Conservation (phyloP, 2,797 vertebrate species). For the Myotis findleyi region DNA sequence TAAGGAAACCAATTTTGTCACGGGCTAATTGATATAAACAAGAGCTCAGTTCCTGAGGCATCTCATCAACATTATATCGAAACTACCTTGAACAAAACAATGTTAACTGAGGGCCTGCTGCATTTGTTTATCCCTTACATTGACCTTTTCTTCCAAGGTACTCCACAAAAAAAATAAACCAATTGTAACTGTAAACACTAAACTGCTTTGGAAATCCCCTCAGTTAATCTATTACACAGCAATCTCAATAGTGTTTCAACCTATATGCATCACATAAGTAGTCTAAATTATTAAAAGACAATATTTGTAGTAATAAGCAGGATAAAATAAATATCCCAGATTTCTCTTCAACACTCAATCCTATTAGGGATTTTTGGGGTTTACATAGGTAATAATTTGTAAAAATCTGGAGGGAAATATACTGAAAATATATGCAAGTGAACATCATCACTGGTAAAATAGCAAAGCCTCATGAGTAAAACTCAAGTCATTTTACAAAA, state of each 20-base stretch:
- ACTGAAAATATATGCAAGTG: background rate
- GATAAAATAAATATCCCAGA: conserved; percentile 23
- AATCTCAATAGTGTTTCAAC: conserved; percentile 49
- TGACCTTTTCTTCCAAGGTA: background rate
- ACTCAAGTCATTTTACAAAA: conserved; percentile 36
- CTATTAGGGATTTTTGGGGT: background rate
- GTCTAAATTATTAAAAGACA: conserved; percentile 56
- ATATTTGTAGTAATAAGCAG: conserved; percentile 18
- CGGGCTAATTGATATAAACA: background rate
- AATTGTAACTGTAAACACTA: conserved; percentile 23
- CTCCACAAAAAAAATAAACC: conserved; percentile 6
- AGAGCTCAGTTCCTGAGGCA: background rate
- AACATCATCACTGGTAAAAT: background rate
- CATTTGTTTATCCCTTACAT: background rate
- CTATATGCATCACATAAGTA: background rate
- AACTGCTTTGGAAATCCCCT: background rate
- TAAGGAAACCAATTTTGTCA: background rate
- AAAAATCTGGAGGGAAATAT: conserved; percentile 33
- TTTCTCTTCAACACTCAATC: background rate
- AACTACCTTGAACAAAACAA: background rate
- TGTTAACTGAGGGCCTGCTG: background rate
- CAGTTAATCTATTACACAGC: background rate
- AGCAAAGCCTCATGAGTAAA: conserved; percentile 35
- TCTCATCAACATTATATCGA: background rate
- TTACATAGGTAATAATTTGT: background rate